These are phyloP conservation scores for Otolemur garnettii DNA, from an alignment of 2,113 vertebrate species.

Conservation along the genomic window DNA sequence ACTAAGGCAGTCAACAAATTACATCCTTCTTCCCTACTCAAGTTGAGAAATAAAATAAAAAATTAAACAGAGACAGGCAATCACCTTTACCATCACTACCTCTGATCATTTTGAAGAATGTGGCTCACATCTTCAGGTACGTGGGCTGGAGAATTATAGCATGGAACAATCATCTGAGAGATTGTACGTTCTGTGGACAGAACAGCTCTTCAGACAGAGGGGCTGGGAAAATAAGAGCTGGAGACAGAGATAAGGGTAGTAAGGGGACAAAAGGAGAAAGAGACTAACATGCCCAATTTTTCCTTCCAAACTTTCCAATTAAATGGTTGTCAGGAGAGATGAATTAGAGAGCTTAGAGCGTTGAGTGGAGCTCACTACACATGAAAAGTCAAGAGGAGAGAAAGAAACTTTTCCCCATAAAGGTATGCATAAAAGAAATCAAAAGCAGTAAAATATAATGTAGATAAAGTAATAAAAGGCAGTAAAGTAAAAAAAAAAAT, in stretches of 20 bases:
- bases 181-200: rapidly evolving
- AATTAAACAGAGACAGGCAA: neutral
- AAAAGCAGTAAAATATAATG: neutral
- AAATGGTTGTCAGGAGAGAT: neutral
- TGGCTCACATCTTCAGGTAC: neutral
- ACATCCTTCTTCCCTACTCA: neutral
- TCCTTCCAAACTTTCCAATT: neutral
- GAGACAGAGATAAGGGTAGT: neutral
- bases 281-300: neutral
- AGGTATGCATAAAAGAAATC: neutral
- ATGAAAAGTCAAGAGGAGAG: neutral
- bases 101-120: neutral
- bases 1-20: neutral
- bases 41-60: neutral
- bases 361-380: rapidly evolving
- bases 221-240: neutral
- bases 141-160: neutral
- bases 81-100: no score
- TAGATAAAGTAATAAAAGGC: neutral
- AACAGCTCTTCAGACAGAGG: neutral
- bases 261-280: no score
- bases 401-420: neutral
- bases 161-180: neutral
- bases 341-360: no score
- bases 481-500: neutral